Evolutionary conservation across 2,797 vertebrate genomes (phyloP).

Genomic region (Bucorvus abyssinicus): DNA sequence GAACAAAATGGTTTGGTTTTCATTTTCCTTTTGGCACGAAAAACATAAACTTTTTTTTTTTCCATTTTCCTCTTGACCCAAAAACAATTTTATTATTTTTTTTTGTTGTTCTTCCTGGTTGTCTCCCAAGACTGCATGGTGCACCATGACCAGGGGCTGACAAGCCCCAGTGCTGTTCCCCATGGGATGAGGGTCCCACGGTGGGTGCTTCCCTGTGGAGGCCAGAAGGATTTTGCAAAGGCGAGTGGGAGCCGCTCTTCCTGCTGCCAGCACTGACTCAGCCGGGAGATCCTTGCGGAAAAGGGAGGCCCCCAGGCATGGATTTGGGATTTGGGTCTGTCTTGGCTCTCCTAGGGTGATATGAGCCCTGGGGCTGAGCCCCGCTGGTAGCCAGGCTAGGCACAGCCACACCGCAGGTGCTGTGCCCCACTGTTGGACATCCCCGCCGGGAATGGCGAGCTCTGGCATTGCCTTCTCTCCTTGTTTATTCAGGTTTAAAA

Average conservation of each 20-base stretch:
- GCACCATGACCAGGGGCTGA: neutral
- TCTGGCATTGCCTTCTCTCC: constrained; percentile 14
- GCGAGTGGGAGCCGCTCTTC: neutral
- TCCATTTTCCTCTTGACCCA: constrained; percentile 44
- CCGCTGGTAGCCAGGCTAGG: neutral
- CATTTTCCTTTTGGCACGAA: constrained; percentile 56
- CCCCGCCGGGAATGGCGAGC: neutral
- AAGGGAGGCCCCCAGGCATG: neutral
- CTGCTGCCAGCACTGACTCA: constrained; percentile 45
- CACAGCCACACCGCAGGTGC: rapidly evolving
- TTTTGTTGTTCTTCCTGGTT: neutral
- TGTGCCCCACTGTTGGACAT: neutral
- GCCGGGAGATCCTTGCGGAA: constrained; percentile 17
- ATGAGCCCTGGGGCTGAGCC: neutral
- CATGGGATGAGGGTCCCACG: neutral
- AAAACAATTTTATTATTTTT: constrained; percentile 14
- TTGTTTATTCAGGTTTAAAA: constrained; percentile 65
- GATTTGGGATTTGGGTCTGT: neutral
- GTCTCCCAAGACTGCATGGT: neutral
- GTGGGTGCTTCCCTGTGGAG: neutral
- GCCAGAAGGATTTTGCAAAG: neutral
- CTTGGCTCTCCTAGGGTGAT: neutral
- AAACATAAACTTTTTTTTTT: constrained; percentile 25
- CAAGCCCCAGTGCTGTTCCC: neutral
- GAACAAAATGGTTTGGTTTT: constrained; percentile 70